Evolutionary conservation across 2,888 invertebrate species (phyloP).

Genomic region (Limnephilus lunatus): DNA sequence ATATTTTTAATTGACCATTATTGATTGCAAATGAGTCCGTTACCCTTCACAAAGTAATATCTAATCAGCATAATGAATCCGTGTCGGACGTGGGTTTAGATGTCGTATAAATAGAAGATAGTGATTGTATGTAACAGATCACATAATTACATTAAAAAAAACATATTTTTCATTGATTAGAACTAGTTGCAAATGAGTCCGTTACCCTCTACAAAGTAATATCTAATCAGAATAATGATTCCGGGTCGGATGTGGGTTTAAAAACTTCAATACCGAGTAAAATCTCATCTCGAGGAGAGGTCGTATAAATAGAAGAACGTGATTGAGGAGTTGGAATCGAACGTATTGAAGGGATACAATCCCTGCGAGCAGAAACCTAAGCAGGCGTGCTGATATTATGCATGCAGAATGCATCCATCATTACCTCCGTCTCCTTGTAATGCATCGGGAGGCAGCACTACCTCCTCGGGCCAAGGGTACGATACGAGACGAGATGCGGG

Average conservation of each 20-base stretch:
- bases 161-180: too few species aligned
- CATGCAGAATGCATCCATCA: background rate
- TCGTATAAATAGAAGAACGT: conserved; percentile 2
- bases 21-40: background rate
- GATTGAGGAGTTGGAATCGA: background rate
- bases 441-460: background rate
- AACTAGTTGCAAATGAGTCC: background rate
- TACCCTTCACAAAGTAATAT: background rate
- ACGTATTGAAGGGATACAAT: background rate
- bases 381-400: background rate
- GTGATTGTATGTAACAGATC: too few species aligned
- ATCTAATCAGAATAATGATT: background rate
- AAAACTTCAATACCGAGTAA: background rate
- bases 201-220: background rate
- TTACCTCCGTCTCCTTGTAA: background rate
- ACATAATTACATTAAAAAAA: too few species aligned
- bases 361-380: background rate
- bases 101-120: background rate
- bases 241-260: background rate
- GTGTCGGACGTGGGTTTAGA: background rate
- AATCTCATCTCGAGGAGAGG: background rate
- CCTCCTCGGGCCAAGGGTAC: background rate
- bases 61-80: background rate
- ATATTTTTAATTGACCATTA: too few species aligned
- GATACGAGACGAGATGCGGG: background rate